Conservation (phyloP, 2,113 vertebrate genomes). For the Pomatostomus ruficeps region DNA sequence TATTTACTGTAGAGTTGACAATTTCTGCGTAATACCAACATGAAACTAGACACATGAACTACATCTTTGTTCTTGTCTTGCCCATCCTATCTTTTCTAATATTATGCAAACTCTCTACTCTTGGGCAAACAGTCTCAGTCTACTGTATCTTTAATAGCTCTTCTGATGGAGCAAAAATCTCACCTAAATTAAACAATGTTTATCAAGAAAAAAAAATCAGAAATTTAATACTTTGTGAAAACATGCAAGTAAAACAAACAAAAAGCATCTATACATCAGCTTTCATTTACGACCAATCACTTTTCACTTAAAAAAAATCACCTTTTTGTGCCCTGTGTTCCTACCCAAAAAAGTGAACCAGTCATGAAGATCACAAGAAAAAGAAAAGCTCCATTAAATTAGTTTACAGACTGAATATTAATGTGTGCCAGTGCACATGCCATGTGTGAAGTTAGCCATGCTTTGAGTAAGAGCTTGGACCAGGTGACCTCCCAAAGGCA, state of each 20-base stretch:
- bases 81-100: background rate
- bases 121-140: background rate
- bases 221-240: background rate
- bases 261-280: background rate
- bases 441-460: background rate
- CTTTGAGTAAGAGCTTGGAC: background rate
- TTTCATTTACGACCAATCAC: background rate
- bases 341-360: background rate
- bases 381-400: background rate
- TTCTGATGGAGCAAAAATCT: conserved; percentile 56
- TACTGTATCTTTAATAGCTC: conserved; percentile 45
- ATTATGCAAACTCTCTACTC: background rate
- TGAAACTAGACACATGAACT: background rate
- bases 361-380: background rate
- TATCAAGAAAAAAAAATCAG: background rate
- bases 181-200: conserved; percentile 43
- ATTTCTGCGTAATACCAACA: background rate
- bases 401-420: background rate
- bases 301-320: background rate
- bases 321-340: background rate
- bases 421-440: rapidly evolving
- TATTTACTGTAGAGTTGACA: background rate
- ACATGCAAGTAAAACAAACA: background rate
- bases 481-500: background rate
- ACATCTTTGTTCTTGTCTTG: background rate